Evolutionary conservation across 1,140 invertebrate genomes (phyloP).

Genomic region (Zophobas morio): DNA sequence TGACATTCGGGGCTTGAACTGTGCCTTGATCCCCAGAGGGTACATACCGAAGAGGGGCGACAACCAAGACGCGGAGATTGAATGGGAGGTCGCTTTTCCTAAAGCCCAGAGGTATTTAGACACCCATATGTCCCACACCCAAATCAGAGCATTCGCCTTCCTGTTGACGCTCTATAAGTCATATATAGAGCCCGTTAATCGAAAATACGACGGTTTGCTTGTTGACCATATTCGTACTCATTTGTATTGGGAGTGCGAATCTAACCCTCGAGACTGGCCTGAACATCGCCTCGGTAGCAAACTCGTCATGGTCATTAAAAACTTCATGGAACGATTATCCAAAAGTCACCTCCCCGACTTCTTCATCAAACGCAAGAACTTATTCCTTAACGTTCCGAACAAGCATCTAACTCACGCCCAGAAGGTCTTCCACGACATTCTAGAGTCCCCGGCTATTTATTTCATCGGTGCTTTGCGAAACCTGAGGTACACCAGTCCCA

Average conservation of each 20-base stretch:
- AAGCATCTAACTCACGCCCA: constrained; percentile 76
- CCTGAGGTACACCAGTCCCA: constrained; percentile 72
- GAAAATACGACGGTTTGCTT: constrained; percentile 71
- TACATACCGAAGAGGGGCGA: constrained; percentile 73
- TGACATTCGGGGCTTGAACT: constrained; percentile 77
- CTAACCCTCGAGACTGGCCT: constrained; percentile 77
- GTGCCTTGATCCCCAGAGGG: constrained; percentile 78
- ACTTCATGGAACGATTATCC: constrained; percentile 69
- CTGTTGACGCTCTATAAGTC: constrained; percentile 76
- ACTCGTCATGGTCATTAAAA: constrained; percentile 74
- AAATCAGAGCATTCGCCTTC: constrained; percentile 79
- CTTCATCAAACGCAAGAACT: constrained; percentile 80
- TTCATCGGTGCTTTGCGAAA: constrained; percentile 77
- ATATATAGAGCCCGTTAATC: constrained; percentile 75
- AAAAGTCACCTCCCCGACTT: constrained; percentile 78
- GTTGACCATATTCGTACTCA: constrained; percentile 80
- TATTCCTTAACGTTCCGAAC: constrained; percentile 78
- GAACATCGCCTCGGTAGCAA: constrained; percentile 79
- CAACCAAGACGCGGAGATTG: constrained; percentile 72
- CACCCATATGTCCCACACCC: constrained; percentile 77
- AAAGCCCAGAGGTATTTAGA: constrained; percentile 82
- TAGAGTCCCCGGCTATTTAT: constrained; percentile 78
- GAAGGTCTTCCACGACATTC: constrained; percentile 76
- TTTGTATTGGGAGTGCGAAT: constrained; percentile 86
- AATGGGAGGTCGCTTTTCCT: constrained; percentile 83